phyloP scores from a whole-genome alignment of 1,140 invertebrate species.

The Brachionus plicatilis region DNA sequence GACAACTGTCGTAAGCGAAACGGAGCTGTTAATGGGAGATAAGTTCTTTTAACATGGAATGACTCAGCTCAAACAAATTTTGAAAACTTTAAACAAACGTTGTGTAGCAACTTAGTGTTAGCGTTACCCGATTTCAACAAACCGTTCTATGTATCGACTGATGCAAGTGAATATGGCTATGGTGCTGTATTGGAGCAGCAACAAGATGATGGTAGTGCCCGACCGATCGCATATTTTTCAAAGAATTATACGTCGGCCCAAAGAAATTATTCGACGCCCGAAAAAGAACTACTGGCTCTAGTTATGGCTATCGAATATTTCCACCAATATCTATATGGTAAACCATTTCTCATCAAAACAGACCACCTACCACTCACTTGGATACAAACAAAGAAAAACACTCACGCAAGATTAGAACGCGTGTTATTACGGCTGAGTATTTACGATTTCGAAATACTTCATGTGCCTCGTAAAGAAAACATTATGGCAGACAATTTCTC shows the following conservation, averaged over 20 bases:
- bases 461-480: neutral
- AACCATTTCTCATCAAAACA: conserved; percentile 55
- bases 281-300: conserved; percentile 50
- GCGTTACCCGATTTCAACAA: conserved; percentile 46
- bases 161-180: conserved; percentile 54
- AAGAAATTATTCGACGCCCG: conserved; percentile 47
- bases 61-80: neutral
- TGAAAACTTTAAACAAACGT: neutral
- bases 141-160: conserved; percentile 52
- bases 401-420: neutral
- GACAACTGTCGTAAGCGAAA: neutral
- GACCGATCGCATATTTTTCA: conserved; percentile 9
- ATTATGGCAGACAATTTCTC: conserved; percentile 42
- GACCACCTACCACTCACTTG: conserved; percentile 56
- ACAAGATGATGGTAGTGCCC: conserved; percentile 1
- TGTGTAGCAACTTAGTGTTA: neutral
- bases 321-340: conserved; percentile 53
- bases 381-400: conserved; percentile 46
- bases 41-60: neutral
- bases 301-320: conserved; percentile 54
- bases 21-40: neutral
- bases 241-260: neutral
- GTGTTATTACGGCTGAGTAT: neutral
- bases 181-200: conserved; percentile 52
- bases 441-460: neutral